A percentile compares a stretch with the other conserved stretches of the same genome.
These are phyloP conservation scores for Empidonax traillii DNA, from an alignment of 2,113 vertebrate species.

Conservation along the genomic window DNA sequence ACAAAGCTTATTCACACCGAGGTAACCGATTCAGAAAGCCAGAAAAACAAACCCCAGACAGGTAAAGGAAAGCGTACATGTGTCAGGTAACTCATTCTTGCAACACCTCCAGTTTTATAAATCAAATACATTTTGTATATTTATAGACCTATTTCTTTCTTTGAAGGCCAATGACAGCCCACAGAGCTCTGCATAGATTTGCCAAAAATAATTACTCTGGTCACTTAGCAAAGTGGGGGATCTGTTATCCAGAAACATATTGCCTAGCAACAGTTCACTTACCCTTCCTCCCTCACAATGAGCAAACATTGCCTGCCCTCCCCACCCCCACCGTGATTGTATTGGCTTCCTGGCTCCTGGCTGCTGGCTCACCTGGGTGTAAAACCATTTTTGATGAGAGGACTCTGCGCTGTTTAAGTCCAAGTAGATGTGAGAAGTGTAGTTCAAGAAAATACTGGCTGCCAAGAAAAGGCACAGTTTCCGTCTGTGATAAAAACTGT, in stretches of 20 bases:
- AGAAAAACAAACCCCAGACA: background rate
- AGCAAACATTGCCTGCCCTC: background rate
- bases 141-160: background rate
- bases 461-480: background rate
- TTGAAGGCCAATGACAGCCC: background rate
- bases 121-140: background rate
- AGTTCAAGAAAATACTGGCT: background rate
- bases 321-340: background rate
- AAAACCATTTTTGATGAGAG: background rate
- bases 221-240: slow-evolving; percentile 23
- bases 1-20: background rate
- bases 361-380: background rate
- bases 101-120: background rate
- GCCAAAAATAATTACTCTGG: slow-evolving; percentile 31
- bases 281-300: background rate
- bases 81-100: background rate
- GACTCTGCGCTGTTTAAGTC: background rate
- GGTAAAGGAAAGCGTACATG: background rate
- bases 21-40: background rate
- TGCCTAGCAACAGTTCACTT: background rate
- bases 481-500: background rate
- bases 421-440: background rate
- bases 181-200: background rate
- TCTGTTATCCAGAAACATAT: slow-evolving; percentile 3
- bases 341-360: background rate